Evolutionary conservation across 2,797 vertebrate genomes (phyloP).

Genomic region (Steatocranus sp.): DNA sequence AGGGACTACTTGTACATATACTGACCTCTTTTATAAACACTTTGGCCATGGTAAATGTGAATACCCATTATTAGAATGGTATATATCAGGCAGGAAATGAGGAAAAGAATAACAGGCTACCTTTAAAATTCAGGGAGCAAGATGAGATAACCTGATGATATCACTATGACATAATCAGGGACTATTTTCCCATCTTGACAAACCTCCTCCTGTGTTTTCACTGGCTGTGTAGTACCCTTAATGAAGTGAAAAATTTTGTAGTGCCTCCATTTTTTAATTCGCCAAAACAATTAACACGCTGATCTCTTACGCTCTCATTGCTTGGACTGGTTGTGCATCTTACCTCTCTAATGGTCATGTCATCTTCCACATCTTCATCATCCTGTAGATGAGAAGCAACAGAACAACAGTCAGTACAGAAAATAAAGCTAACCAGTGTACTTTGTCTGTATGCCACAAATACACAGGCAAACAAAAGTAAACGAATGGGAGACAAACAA

Average conservation of each 20-base stretch:
- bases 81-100: background rate
- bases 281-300: background rate
- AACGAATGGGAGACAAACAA: background rate
- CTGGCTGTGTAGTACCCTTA: background rate
- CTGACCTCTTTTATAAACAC: background rate
- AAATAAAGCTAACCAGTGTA: background rate
- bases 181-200: background rate
- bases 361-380: slow-evolving; percentile 74
- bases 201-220: background rate
- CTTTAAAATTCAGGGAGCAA: background rate
- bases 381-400: slow-evolving; percentile 54
- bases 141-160: background rate
- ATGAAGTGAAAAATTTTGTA: background rate
- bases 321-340: background rate
- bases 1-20: background rate
- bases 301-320: background rate
- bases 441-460: background rate
- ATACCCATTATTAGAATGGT: background rate
- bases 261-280: background rate
- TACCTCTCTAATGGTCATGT: slow-evolving; percentile 82
- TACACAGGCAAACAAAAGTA: background rate
- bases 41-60: background rate
- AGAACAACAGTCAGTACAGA: background rate
- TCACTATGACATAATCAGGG: background rate
- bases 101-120: background rate